phyloP scores from a whole-genome alignment of 92 coral and sea anemone species.

The Anthopleura xanthogrammica region DNA sequence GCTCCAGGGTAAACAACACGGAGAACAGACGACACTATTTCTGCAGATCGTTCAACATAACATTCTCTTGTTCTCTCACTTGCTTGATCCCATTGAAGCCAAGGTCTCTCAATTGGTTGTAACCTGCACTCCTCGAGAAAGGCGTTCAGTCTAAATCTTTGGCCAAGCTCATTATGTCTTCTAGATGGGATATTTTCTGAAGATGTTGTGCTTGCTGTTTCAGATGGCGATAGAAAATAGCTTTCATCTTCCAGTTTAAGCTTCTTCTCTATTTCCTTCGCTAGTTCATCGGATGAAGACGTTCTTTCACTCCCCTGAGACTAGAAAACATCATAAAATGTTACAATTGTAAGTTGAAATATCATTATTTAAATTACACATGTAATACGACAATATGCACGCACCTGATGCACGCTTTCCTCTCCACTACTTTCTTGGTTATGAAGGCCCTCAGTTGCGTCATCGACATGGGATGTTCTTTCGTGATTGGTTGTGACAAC shows the following conservation, averaged over 20 bases:
- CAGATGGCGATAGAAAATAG: conserved; percentile 21
- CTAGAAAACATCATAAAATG: too few species aligned
- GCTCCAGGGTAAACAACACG: conserved; percentile 51
- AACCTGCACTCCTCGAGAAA: conserved; percentile 34
- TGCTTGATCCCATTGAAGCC: conserved; percentile 39
- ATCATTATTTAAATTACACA: too few species aligned
- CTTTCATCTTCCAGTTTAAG: conserved; percentile 28
- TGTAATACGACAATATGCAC: too few species aligned
- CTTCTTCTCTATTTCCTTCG: background rate
- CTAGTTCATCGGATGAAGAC: too few species aligned
- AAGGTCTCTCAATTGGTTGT: conserved; percentile 42
- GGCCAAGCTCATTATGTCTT: background rate
- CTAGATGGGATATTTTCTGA: conserved; percentile 9
- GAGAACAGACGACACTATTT: conserved; percentile 35
- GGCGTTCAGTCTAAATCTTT: conserved; percentile 19
- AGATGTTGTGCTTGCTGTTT: conserved; percentile 38
- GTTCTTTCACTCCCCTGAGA: too few species aligned
- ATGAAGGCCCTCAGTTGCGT: too few species aligned
- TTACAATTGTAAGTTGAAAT: too few species aligned
- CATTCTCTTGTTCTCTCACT: conserved; percentile 24
- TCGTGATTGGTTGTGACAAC: too few species aligned
- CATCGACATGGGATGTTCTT: too few species aligned
- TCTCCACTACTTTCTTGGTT: too few species aligned
- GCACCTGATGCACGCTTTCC: too few species aligned
- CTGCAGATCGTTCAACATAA: conserved; percentile 27